phyloP scores from a whole-genome alignment of 1,140 invertebrate species.

The Probaryconus sp. region DNA sequence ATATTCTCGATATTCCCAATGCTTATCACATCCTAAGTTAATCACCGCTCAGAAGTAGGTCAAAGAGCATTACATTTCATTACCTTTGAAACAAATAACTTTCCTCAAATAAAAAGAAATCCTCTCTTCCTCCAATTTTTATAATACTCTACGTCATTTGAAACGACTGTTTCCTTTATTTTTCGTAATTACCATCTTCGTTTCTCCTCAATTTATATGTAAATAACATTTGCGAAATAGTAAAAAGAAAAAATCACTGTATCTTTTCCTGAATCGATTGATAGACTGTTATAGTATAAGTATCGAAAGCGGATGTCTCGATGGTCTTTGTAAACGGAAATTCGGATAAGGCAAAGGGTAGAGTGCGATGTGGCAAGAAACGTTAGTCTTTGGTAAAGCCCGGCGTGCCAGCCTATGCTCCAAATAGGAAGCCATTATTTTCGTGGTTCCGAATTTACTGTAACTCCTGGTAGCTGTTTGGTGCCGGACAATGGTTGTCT shows the following conservation, averaged over 20 bases:
- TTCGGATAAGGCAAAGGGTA: conserved; percentile 57
- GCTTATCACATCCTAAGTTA: too few species aligned
- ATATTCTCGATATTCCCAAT: too few species aligned
- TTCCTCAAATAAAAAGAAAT: too few species aligned
- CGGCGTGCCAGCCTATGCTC: conserved; percentile 45
- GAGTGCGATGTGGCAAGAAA: conserved; percentile 46
- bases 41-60: too few species aligned
- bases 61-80: too few species aligned
- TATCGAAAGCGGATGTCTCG: conserved; percentile 45
- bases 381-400: conserved; percentile 14
- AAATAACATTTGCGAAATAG: too few species aligned
- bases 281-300: conserved; percentile 25
- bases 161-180: too few species aligned
- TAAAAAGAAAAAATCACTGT: too few species aligned
- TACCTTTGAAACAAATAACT: too few species aligned
- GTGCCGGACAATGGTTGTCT: conserved; percentile 68
- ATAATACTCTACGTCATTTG: too few species aligned
- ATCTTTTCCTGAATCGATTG: conserved; percentile 37
- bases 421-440: conserved; percentile 70
- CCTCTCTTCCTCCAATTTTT: too few species aligned
- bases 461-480: conserved; percentile 63
- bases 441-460: conserved; percentile 69
- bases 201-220: conserved; percentile 29
- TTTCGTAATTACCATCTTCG: too few species aligned
- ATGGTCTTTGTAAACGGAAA: conserved; percentile 52